These are phyloP conservation scores for Plotosus lineatus DNA, from an alignment of 2,113 vertebrate species.

Conservation along the genomic window DNA sequence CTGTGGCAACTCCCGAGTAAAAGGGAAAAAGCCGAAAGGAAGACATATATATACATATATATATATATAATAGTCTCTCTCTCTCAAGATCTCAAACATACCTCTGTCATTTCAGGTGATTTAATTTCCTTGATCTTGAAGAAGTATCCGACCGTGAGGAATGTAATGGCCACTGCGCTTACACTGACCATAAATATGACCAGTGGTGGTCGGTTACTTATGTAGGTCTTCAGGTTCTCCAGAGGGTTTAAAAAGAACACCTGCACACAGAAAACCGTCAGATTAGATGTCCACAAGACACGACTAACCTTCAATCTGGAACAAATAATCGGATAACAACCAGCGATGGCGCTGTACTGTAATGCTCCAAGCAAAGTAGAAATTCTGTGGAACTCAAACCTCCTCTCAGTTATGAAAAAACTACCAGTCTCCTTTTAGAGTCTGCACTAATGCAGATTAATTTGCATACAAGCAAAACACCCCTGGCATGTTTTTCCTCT, in stretches of 20 bases:
- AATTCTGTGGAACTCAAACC: neutral
- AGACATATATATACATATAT: too few species aligned
- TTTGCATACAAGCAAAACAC: constrained; percentile 4
- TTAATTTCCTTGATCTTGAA: constrained; percentile 99
- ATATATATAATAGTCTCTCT: too few species aligned
- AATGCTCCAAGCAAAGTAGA: neutral
- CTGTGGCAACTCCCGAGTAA: too few species aligned
- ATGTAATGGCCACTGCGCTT: constrained; percentile 94
- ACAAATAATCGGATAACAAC: neutral
- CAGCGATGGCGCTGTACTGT: neutral
- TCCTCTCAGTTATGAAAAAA: neutral
- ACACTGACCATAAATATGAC: constrained; percentile 99
- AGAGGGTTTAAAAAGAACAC: constrained; percentile 84
- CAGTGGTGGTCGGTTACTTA: constrained; percentile 91
- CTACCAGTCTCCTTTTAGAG: neutral
- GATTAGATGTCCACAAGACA: neutral
- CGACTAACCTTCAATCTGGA: neutral
- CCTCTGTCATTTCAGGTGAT: constrained; percentile 94
- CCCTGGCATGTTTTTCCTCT: neutral
- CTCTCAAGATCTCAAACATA: too few species aligned
- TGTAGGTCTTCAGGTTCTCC: constrained; percentile 92
- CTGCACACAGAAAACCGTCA: constrained; percentile 52
- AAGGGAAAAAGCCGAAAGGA: too few species aligned
- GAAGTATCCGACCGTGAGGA: constrained; percentile 96
- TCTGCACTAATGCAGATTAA: neutral